These are phyloP conservation scores for Sciurus vulgaris DNA, from an alignment of 2,797 vertebrate species.

Conservation along the genomic window DNA sequence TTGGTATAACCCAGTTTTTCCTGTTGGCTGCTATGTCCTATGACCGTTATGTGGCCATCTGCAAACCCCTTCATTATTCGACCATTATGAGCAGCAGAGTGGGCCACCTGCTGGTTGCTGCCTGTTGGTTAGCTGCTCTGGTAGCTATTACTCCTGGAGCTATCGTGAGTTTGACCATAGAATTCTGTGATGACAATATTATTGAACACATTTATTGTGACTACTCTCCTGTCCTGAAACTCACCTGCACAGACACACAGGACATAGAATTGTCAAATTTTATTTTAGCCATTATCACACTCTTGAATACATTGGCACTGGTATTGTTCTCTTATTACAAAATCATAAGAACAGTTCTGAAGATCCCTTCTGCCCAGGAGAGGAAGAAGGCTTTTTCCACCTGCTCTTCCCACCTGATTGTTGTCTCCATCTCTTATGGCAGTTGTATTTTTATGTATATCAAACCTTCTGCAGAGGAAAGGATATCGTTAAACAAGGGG, in stretches of 20 bases:
- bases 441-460: conserved; percentile 79
- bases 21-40: conserved; percentile 68
- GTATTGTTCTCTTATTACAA: conserved; percentile 18
- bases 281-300: conserved; percentile 25
- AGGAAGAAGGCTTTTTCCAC: conserved; percentile 53
- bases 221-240: conserved; percentile 51
- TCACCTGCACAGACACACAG: conserved; percentile 52
- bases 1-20: conserved; percentile 54
- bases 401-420: conserved; percentile 56
- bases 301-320: conserved; percentile 43
- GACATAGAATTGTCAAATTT: conserved; percentile 36
- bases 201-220: conserved; percentile 76
- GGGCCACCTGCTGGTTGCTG: background rate
- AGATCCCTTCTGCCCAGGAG: conserved; percentile 39
- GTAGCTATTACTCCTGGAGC: conserved; percentile 45
- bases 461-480: conserved; percentile 57
- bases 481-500: conserved; percentile 59
- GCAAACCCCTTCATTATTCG: conserved; percentile 72
- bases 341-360: conserved; percentile 52
- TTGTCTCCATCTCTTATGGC: conserved; percentile 73
- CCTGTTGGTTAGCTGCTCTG: conserved; percentile 57
- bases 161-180: background rate
- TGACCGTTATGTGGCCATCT: conserved; percentile 58
- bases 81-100: conserved; percentile 63
- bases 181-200: conserved; percentile 62